Evolutionary conservation across 2,113 vertebrate species (phyloP).

Genomic region (Pedionomus torquatus): DNA sequence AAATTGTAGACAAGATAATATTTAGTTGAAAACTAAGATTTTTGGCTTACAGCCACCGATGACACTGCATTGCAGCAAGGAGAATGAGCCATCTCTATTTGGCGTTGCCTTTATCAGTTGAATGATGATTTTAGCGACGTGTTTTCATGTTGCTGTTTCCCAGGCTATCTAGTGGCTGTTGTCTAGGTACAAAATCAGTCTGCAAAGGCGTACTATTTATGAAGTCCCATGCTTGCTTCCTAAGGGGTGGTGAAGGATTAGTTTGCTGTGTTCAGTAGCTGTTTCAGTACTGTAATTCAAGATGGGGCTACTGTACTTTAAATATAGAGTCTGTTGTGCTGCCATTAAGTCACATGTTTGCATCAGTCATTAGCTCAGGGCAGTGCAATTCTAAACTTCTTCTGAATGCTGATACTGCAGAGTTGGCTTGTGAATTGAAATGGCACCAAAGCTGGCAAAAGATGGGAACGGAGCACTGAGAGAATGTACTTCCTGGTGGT

Average conservation of each 20-base stretch:
- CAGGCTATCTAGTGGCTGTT: neutral
- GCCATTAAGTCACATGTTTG: neutral
- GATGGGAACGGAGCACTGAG: neutral
- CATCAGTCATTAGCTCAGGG: neutral
- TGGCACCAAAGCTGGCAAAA: neutral
- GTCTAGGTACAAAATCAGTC: neutral
- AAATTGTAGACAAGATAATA: neutral
- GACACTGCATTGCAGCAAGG: neutral
- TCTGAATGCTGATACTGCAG: neutral
- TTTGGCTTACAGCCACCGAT: neutral
- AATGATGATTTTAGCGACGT: rapidly evolving
- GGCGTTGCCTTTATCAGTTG: neutral
- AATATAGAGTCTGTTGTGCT: neutral
- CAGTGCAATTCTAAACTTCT: neutral
- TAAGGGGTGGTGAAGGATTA: neutral
- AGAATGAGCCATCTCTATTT: neutral
- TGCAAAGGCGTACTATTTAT: neutral
- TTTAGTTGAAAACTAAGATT: neutral
- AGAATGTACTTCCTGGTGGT: neutral
- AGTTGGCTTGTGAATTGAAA: neutral
- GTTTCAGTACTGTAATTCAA: neutral
- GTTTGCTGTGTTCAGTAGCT: neutral
- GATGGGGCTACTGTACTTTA: slow-evolving; percentile 1
- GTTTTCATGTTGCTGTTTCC: neutral
- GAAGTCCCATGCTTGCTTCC: neutral